These are phyloP conservation scores for Tipula confusa DNA, from an alignment of 2,888 invertebrate species.

Conservation along the genomic window DNA sequence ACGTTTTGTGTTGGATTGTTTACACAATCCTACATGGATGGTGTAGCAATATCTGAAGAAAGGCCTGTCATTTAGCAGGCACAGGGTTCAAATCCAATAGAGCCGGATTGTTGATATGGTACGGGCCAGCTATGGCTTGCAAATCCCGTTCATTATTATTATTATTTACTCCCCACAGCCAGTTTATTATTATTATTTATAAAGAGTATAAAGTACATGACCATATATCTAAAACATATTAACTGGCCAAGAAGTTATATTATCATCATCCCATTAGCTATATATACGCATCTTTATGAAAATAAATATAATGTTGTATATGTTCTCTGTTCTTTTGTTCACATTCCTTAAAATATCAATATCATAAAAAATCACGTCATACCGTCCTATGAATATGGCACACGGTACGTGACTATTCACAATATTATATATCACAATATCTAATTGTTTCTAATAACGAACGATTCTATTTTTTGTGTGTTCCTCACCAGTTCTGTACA, in stretches of 20 bases:
- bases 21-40: too few species aligned
- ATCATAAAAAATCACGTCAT: constrained; percentile 1
- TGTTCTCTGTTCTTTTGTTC: neutral
- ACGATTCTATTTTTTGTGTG: neutral
- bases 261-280: neutral
- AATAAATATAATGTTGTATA: too few species aligned
- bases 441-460: neutral
- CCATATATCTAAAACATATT: neutral
- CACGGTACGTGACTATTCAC: constrained; percentile 9
- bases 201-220: neutral
- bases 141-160: neutral
- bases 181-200: neutral
- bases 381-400: neutral
- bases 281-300: neutral
- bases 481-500: neutral
- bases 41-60: too few species aligned
- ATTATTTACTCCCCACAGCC: neutral
- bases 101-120: too few species aligned
- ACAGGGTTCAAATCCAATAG: too few species aligned
- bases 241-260: neutral
- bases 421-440: neutral
- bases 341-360: neutral
- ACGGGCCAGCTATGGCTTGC: neutral
- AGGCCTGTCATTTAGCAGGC: neutral
- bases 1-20: too few species aligned